These are phyloP conservation scores for Campylomormyrus tamandua DNA, from an alignment of 2,113 vertebrate genomes.

Conservation along the genomic window DNA sequence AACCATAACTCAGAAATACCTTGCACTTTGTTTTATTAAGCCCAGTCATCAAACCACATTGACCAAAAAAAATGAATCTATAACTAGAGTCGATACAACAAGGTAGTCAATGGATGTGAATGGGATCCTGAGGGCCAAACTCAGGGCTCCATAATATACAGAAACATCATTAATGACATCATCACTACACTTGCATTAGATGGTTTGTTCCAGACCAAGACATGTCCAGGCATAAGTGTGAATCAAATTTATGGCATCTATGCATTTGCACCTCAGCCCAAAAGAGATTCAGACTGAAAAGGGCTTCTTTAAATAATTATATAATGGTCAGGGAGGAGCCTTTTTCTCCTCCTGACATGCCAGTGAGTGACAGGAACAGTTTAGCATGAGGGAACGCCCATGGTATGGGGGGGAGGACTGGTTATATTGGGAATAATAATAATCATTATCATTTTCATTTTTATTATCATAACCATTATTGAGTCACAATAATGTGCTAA, in stretches of 20 bases:
- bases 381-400: constrained; percentile 27
- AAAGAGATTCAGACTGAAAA: constrained; percentile 3
- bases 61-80: background rate
- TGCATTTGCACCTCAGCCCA: background rate
- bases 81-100: constrained; percentile 5
- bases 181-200: constrained; percentile 9
- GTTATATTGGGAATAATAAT: constrained; percentile 29
- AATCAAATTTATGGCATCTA: background rate
- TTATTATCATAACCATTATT: constrained; percentile 40
- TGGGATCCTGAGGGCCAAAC: background rate
- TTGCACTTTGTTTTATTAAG: constrained; percentile 17
- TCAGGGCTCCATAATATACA: constrained; percentile 51
- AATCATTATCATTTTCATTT: constrained; percentile 31
- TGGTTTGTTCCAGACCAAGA: background rate
- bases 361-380: constrained; percentile 30
- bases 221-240: background rate
- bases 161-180: background rate
- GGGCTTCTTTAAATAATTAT: constrained; percentile 54
- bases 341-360: constrained; percentile 40
- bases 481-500: constrained; percentile 48
- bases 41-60: constrained; percentile 11
- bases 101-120: background rate
- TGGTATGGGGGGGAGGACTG: constrained; percentile 8
- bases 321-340: constrained; percentile 41
- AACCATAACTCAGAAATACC: background rate